These are phyloP conservation scores for Gymnopithys bicolor DNA, from an alignment of 2,797 vertebrate genomes.

Conservation along the genomic window DNA sequence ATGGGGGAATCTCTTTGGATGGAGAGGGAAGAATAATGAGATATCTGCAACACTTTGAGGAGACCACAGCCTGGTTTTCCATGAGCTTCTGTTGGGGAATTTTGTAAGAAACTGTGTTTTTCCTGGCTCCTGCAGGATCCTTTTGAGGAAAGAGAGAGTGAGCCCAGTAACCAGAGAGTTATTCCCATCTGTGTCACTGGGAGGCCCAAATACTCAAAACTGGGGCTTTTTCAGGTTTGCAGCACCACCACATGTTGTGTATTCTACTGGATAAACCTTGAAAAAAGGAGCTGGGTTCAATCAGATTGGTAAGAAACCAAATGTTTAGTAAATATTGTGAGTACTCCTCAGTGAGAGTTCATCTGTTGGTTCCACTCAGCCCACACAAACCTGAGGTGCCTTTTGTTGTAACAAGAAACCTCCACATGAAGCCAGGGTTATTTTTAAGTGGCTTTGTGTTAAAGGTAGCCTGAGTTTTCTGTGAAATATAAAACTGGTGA, in stretches of 20 bases:
- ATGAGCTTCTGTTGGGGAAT: background rate
- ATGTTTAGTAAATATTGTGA: conserved; percentile 22
- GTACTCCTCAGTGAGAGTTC: background rate
- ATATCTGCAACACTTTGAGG: background rate
- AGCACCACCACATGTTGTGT: background rate
- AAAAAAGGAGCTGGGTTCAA: background rate
- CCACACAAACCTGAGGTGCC: conserved; percentile 15
- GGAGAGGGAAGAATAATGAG: background rate
- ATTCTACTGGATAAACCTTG: background rate
- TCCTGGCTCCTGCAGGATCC: background rate
- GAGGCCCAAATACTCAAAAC: background rate
- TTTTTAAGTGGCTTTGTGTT: conserved; percentile 20
- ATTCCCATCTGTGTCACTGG: background rate
- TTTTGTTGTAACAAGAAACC: conserved; percentile 16
- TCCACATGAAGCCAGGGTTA: background rate
- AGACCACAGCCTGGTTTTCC: background rate
- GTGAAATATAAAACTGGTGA: background rate
- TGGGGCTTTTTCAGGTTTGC: background rate
- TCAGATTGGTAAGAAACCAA: conserved; percentile 17
- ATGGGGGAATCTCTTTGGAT: background rate
- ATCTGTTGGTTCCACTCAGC: conserved; percentile 12
- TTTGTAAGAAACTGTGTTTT: background rate
- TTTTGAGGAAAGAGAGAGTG: background rate
- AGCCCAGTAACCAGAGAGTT: background rate
- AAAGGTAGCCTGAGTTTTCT: background rate